Base-by-base conservation (phyloP, 1,140 invertebrate genomes). In the Varroa destructor region DNA sequence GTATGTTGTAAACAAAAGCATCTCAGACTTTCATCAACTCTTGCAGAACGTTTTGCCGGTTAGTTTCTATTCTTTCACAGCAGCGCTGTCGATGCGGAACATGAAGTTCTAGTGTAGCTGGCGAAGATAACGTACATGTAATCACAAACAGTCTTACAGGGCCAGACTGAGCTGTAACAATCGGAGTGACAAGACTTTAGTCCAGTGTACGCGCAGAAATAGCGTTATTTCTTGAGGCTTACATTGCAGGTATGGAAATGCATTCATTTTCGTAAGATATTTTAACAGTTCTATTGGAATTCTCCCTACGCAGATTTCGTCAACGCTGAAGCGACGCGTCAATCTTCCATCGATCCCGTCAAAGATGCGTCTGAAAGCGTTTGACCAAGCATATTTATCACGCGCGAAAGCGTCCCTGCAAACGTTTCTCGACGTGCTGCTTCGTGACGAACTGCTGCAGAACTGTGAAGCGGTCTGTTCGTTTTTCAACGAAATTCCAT, bases 391-490 rank as follows among this genome's bases (percentile, higher is more conserved):
- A 74, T 86, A 86, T 43, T 78, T 91, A 73, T 88, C 91, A 70
- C 90, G 89, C 79, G 88, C 88, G 0, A 90, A 89, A 80, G 81
- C 79, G 55, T 86, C 88, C 77, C 87, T 92, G 76, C 88, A 91
- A 81, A 88, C 87, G 78, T 93, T 74, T 73, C 51, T 74, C 10
- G 56, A 71, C 36, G 25, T 55, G 43, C 64, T 74, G 42, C 76
- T 82, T 1, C 70, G 46, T 6, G 89, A 93, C 78, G 89, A 91
- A 70, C 83, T 86, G 74, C 81, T 93, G 71, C 89, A 89, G 81
- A 88, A 90, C 81, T 89, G 89, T 78, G 90, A 93, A 80, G 87
- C 89, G 51, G 81, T 93, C 71, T 93, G 91, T 78, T 86, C 87
- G 73, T 93, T 93, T 79, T 83, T 94, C 3, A 90, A 67, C 36